phyloP scores from a whole-genome alignment of 2,888 invertebrate genomes.

The Scaptomyza tumidula region DNA sequence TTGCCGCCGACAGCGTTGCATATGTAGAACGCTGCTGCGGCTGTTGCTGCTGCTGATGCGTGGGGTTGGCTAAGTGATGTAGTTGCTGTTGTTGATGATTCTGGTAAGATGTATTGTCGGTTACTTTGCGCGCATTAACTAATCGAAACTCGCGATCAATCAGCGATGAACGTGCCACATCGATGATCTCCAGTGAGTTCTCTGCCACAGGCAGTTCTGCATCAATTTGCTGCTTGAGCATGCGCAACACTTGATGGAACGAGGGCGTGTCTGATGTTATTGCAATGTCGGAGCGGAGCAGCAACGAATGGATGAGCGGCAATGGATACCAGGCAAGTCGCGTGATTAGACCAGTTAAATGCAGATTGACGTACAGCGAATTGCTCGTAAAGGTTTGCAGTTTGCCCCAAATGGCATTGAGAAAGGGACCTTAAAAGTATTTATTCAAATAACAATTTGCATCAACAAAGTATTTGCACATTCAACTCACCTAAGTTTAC shows the following conservation, averaged over 20 bases:
- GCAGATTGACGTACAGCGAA: constrained; percentile 93
- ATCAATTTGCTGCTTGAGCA: constrained; percentile 94
- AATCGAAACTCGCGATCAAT: constrained; percentile 91
- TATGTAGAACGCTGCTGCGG: constrained; percentile 79
- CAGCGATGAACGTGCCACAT: constrained; percentile 91
- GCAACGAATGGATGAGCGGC: constrained; percentile 93
- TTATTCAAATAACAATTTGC: constrained; percentile 1
- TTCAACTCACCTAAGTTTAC: constrained; percentile 82
- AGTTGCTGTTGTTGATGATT: constrained; percentile 86
- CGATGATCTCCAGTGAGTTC: constrained; percentile 88
- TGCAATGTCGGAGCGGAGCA: constrained; percentile 93
- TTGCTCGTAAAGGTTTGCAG: constrained; percentile 93
- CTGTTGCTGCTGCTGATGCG: constrained; percentile 31
- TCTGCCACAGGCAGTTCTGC: constrained; percentile 87
- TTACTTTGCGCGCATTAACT: constrained; percentile 87
- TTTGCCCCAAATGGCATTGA: constrained; percentile 92
- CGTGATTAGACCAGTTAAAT: constrained; percentile 94
- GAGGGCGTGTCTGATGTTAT: constrained; percentile 96
- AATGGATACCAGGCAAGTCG: constrained; percentile 95
- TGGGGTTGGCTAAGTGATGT: constrained; percentile 40
- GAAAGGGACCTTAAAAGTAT: constrained; percentile 89
- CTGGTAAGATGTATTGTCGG: constrained; percentile 71
- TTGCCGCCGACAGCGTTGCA: constrained; percentile 82
- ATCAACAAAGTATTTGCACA: not conserved
- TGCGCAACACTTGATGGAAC: constrained; percentile 93